A percentile compares a stretch with the other conserved stretches of the same genome.
Conservation (phyloP, 1,140 invertebrate species). For the Chironomus striatipennis region DNA sequence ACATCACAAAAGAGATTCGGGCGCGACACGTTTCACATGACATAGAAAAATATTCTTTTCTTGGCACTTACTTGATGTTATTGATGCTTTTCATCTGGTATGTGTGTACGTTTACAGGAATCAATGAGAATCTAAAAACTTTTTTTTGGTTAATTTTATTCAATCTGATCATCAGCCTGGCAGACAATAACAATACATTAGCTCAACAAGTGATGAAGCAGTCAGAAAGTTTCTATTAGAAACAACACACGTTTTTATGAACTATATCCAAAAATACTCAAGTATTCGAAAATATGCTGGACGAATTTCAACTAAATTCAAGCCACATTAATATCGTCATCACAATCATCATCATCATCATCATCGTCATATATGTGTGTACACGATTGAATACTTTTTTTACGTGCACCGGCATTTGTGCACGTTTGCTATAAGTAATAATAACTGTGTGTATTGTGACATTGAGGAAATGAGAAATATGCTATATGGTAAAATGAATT, state of each 20-base stretch:
- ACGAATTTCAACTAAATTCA: slow-evolving; percentile 18
- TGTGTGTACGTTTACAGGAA: too few relatives aligned
- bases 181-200: background rate
- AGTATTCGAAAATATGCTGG: background rate
- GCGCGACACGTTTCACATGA: background rate
- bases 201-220: background rate
- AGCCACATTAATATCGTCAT: background rate
- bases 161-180: too few relatives aligned
- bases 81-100: too few relatives aligned
- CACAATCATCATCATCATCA: background rate
- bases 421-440: background rate
- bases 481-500: background rate
- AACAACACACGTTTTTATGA: background rate
- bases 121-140: too few relatives aligned
- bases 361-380: background rate
- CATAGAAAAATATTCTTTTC: background rate
- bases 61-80: background rate
- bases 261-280: background rate
- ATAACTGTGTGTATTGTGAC: background rate
- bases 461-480: background rate
- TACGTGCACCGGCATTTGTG: background rate
- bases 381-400: too few relatives aligned
- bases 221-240: background rate
- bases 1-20: background rate
- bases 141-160: too few relatives aligned